These are phyloP conservation scores for Pangasius larnaudii DNA, from an alignment of 2,797 vertebrate species.

Conservation along the genomic window DNA sequence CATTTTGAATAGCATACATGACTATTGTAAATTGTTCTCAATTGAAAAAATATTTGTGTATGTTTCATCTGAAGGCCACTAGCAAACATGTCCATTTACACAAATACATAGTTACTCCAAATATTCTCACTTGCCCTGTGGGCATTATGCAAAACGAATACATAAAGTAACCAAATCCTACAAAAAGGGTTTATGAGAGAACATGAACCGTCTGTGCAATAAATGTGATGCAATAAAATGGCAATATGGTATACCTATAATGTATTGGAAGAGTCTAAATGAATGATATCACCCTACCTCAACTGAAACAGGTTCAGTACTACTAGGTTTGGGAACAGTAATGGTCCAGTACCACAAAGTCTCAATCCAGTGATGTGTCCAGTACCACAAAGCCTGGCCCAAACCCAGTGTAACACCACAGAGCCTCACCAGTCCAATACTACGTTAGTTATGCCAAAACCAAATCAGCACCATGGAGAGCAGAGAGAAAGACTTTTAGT, in stretches of 20 bases:
- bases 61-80: neutral
- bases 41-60: neutral
- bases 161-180: too few relatives aligned
- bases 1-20: neutral
- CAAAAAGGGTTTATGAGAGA: too few relatives aligned
- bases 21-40: neutral
- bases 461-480: conserved; percentile 51
- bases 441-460: neutral
- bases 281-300: neutral
- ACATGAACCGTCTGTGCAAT: neutral
- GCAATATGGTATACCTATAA: neutral
- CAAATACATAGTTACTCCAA: neutral
- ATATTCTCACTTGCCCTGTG: neutral
- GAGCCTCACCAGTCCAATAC: neutral
- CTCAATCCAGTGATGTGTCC: neutral
- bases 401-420: neutral
- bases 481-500: conserved; percentile 15
- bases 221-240: neutral
- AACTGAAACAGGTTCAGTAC: neutral
- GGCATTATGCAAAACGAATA: neutral
- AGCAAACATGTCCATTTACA: neutral
- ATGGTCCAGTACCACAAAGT: neutral
- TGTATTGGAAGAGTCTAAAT: neutral
- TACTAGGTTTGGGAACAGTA: neutral
- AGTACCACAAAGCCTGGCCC: neutral